phyloP scores from a whole-genome alignment of 2,888 invertebrate species.

The Halocaridina rubra region DNA sequence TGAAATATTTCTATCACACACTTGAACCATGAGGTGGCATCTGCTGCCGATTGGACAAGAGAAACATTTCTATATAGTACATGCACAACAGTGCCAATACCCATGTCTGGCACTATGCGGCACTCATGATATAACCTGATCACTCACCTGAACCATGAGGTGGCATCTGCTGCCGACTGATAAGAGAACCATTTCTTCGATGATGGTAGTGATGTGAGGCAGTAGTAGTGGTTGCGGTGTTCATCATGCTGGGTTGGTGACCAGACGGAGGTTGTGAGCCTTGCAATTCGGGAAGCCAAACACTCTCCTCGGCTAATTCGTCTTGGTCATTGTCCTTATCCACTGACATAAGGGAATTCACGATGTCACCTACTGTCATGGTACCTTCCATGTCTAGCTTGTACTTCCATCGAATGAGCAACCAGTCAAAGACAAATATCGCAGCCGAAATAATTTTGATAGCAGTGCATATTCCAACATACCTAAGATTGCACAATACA shows the following conservation, averaged over 20 bases:
- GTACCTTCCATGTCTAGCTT: conserved; percentile 74
- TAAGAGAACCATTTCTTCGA: conserved; percentile 47
- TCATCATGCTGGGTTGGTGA: background rate
- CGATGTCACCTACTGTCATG: conserved; percentile 76
- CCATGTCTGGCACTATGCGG: too few relatives aligned
- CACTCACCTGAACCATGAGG: conserved; percentile 37
- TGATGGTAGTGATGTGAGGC: conserved; percentile 37
- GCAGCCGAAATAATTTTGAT: conserved; percentile 88
- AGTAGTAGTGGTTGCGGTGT: conserved; percentile 17
- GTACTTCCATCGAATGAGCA: conserved; percentile 81
- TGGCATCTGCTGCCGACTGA: conserved; percentile 28
- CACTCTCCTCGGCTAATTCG: conserved; percentile 53
- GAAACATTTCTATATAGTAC: too few relatives aligned
- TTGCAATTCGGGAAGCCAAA: conserved; percentile 59
- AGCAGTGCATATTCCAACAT: conserved; percentile 89
- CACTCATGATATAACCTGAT: too few relatives aligned
- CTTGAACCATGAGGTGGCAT: too few relatives aligned
- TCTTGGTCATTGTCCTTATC: conserved; percentile 62
- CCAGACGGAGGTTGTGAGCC: conserved; percentile 36
- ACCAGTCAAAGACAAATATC: conserved; percentile 89
- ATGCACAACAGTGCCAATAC: too few relatives aligned
- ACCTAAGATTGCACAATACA: conserved; percentile 72
- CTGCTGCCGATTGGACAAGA: too few relatives aligned
- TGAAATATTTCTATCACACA: too few relatives aligned
- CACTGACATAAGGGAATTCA: conserved; percentile 68